Evolutionary conservation across 2,113 vertebrate genomes (phyloP), one percentile per base, ranked within the genome.

Genomic region (Nerophis ophidion): DNA sequence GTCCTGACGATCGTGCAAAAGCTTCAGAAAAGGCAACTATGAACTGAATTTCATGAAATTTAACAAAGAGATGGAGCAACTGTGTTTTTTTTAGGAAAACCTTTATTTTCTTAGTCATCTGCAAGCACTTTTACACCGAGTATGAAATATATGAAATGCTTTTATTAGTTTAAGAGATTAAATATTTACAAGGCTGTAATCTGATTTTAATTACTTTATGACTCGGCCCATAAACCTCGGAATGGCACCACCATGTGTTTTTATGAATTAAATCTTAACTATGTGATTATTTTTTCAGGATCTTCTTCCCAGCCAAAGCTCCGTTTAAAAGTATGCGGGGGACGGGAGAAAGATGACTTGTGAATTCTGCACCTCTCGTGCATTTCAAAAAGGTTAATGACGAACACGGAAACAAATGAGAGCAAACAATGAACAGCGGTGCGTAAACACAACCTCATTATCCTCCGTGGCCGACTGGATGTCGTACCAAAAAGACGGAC

Each of bases 131-230:
- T 52, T 52, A 34, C 26, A 2, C 13, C 11, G 9, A 40, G n/a
- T 4, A 44, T 11, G 8, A 11, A 35, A 38, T 13, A 56, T 56
- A 40, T 40, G 9, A 56, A 36, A 17, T 38, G 15, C 15, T 10
- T 55, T 15, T 40, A 16, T 55, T 17, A 16, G 35, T 12, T 1
- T 19, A 1, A n/a, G 53, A 36, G 40, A 42, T 56, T 6, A 42
- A 56, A 12, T 38, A 55, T 40, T 55, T 38, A 55, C 8, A 55
- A 9, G n/a, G 14, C 53, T 55, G 53, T 40, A 55, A 56, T 56
- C n/a, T 42, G 16, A 13, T 17, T 42, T 40, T 17, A 40, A 56
- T 55, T 16, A 55, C 53, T 40, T 55, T 55, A 16, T 7, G n/a
- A 56, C 16, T 12, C 10, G 35, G 52, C 13, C 8, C 38, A 16